Evolutionary conservation across 2,797 vertebrate species (phyloP), one percentile per base, ranked within the genome.

Genomic region (Babyrousa celebensis): DNA sequence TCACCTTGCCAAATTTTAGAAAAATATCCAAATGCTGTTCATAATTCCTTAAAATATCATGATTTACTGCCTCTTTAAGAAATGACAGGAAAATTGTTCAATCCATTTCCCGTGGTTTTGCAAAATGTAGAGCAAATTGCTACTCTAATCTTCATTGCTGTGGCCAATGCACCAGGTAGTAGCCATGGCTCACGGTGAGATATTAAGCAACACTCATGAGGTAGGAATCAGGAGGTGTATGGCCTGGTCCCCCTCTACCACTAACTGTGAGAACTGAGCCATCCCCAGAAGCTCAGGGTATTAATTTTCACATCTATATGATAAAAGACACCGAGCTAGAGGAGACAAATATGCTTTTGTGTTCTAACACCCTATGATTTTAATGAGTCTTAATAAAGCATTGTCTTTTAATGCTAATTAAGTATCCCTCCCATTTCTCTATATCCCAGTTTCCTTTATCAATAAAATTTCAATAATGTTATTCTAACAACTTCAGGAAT

Each of bases 51-150:
- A 78, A 96, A 96, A 82, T 84, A 85, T 90, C 54, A 67, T 79
- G 89, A 94, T 87, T 96, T 96, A 94, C 67, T 60, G 15, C 29
- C 92, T 95, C 77, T 96, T 91, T 70, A 29, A 82, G 94, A 97
- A 95, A 91, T 91, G 71, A 96, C 79, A 72, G n/a, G 40, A 85
- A 96, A 97, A 85, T 87, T 56, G 32, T 83, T 84, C 71, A 71
- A 77, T 92, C 62, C 14, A 78, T 94, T 94, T 93, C 54, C 20
- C 40, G 36, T 79, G 14, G 40, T 67, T 96, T 95, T 72, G 27
- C 21, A 83, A 89, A 96, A 83, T 84, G 62, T 48, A 75, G 25
- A 94, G 75, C 40, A 93, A 96, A 96, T 70, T 78, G 68, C 8
- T 67, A 91, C 40, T 43, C 63, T 94, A 68, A 91, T 85, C 85